Conservation (phyloP, 2,888 invertebrate genomes). For the Apamea anceps region DNA sequence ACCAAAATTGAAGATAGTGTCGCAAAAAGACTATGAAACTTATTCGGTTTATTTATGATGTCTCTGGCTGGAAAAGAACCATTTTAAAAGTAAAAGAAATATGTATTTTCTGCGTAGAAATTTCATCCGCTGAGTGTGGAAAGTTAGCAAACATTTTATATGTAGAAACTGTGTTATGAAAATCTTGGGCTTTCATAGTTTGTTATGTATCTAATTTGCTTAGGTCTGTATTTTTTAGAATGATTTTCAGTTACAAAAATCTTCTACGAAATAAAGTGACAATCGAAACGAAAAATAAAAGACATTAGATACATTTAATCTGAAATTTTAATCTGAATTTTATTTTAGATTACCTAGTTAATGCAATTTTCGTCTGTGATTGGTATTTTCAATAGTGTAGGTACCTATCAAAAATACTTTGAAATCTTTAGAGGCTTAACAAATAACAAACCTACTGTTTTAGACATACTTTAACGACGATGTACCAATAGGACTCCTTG, state of each 20-base stretch:
- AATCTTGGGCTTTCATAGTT: constrained; percentile 14
- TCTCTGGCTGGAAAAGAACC: constrained; percentile 1
- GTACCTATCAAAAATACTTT: no score
- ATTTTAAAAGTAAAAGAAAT: constrained; percentile 26
- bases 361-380: neutral
- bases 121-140: constrained; percentile 17
- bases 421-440: neutral
- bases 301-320: no score
- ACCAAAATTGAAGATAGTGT: neutral
- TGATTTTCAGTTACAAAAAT: constrained; percentile 1
- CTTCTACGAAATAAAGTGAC: no score
- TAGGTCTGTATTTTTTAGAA: neutral
- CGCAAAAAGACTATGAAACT: constrained; percentile 10
- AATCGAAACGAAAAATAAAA: no score
- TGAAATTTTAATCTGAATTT: neutral
- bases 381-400: neutral
- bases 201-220: neutral
- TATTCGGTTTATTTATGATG: neutral
- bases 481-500: neutral
- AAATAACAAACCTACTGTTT: neutral
- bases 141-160: constrained; percentile 35
- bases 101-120: neutral
- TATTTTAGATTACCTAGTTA: neutral
- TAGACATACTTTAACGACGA: neutral
- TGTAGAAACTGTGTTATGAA: constrained; percentile 22